A percentile compares a stretch with the other conserved stretches of the same genome.
Evolutionary conservation across 1,140 invertebrate genomes (phyloP).

Genomic region (Grapholita molesta): DNA sequence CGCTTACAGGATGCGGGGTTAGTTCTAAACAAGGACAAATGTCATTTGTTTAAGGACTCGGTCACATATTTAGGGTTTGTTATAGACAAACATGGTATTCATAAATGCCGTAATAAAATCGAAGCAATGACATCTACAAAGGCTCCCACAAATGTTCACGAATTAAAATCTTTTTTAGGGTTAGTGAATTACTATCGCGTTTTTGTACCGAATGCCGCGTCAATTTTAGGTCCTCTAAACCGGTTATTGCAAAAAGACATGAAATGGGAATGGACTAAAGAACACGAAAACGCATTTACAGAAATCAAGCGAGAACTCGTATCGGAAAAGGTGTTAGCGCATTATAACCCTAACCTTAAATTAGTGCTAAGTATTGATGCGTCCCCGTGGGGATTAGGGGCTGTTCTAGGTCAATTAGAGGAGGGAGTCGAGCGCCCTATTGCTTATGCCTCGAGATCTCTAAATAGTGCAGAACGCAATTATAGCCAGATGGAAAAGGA

Average conservation of each 20-base stretch:
- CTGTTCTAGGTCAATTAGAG: slow-evolving; percentile 31
- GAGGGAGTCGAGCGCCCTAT: slow-evolving; percentile 43
- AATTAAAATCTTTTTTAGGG: slow-evolving; percentile 63
- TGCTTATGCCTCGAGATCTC: slow-evolving; percentile 55
- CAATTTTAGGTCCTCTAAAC: slow-evolving; percentile 40
- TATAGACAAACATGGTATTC: slow-evolving; percentile 37
- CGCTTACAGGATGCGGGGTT: slow-evolving; percentile 31
- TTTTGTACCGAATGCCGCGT: slow-evolving; percentile 56
- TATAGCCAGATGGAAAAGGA: slow-evolving; percentile 72
- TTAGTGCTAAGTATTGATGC: slow-evolving; percentile 41
- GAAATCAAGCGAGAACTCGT: slow-evolving; percentile 34
- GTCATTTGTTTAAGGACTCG: slow-evolving; percentile 37
- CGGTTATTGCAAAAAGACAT: slow-evolving; percentile 32
- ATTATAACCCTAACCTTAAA: slow-evolving; percentile 47
- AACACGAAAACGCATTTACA: slow-evolving; percentile 33
- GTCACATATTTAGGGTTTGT: slow-evolving; percentile 50
- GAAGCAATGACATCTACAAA: slow-evolving; percentile 38
- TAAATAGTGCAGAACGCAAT: slow-evolving; percentile 57
- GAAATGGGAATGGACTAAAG: slow-evolving; percentile 23
- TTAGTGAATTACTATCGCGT: slow-evolving; percentile 67
- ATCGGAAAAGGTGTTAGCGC: slow-evolving; percentile 38
- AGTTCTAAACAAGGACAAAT: slow-evolving; percentile 48
- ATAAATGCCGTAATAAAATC: slow-evolving; percentile 56
- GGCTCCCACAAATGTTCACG: slow-evolving; percentile 43
- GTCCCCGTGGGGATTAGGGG: slow-evolving; percentile 35